phyloP scores from a whole-genome alignment of 2,113 vertebrate species.

The Passer montanus region DNA sequence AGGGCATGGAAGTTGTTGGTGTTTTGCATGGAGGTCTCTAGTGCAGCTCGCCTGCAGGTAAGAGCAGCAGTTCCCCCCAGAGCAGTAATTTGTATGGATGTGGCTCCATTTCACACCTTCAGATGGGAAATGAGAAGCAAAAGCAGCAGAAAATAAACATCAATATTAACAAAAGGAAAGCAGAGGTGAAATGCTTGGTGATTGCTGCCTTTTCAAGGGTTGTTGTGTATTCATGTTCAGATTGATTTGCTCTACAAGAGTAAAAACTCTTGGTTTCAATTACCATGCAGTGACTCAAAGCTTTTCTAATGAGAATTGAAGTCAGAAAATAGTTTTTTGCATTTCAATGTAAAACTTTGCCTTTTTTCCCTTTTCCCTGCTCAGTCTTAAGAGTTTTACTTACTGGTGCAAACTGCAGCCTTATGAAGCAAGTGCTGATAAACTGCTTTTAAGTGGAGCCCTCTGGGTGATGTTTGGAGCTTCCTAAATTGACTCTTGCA shows the following conservation, averaged over 20 bases:
- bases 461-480: not conserved
- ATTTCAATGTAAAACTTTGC: not conserved
- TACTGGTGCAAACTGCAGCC: not conserved
- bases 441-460: not conserved
- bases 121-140: not conserved
- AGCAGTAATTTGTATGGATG: not conserved
- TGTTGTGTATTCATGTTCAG: not conserved
- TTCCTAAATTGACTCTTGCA: not conserved
- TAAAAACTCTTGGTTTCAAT: not conserved
- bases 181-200: not conserved
- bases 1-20: accelerated
- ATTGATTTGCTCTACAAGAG: not conserved
- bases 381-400: not conserved
- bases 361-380: not conserved
- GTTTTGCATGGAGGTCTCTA: accelerated
- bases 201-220: not conserved
- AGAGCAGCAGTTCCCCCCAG: not conserved
- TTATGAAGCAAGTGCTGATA: not conserved
- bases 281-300: not conserved
- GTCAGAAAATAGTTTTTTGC: not conserved
- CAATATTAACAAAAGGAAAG: conserved; percentile 17
- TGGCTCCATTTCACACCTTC: not conserved
- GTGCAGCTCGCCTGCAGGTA: not conserved
- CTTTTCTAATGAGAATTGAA: not conserved
- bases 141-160: conserved; percentile 42